Conservation (phyloP, 2,113 vertebrate genomes). For the Aegithalos caudatus region DNA sequence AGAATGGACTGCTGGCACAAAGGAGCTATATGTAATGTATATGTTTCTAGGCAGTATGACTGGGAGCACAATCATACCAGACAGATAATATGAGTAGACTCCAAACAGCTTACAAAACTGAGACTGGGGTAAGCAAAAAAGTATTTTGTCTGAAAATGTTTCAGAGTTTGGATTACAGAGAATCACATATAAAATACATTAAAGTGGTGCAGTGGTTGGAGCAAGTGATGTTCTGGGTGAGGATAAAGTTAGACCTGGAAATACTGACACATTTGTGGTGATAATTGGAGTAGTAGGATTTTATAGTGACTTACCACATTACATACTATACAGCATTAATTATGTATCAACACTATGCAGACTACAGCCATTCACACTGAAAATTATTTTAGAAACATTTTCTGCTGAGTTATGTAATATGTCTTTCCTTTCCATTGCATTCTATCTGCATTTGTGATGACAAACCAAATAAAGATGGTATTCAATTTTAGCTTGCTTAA, state of each 20-base stretch:
- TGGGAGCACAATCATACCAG: not conserved
- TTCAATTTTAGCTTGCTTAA: slow-evolving; percentile 16
- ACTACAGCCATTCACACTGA: not conserved
- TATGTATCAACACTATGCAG: not conserved
- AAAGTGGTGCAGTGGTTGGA: not conserved
- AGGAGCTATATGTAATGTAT: not conserved
- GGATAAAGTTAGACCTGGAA: not conserved
- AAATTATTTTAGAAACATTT: slow-evolving; percentile 38
- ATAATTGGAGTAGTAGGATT: not conserved
- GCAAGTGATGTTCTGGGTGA: not conserved
- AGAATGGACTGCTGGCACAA: not conserved
- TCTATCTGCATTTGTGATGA: slow-evolving; percentile 33
- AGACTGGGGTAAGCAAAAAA: not conserved
- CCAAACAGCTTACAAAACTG: not conserved
- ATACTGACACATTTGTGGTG: not conserved
- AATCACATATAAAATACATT: not conserved
- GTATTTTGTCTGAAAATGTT: not conserved
- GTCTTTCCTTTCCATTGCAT: slow-evolving; percentile 29
- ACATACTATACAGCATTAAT: not conserved
- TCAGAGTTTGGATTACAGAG: not conserved
- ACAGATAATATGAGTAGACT: not conserved
- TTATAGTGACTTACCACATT: not conserved
- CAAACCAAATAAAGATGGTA: slow-evolving; percentile 38
- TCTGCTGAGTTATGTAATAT: slow-evolving; percentile 28
- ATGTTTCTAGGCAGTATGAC: not conserved